phyloP scores from a whole-genome alignment of 2,797 vertebrate genomes.

The Urocyon cinereoargenteus region DNA sequence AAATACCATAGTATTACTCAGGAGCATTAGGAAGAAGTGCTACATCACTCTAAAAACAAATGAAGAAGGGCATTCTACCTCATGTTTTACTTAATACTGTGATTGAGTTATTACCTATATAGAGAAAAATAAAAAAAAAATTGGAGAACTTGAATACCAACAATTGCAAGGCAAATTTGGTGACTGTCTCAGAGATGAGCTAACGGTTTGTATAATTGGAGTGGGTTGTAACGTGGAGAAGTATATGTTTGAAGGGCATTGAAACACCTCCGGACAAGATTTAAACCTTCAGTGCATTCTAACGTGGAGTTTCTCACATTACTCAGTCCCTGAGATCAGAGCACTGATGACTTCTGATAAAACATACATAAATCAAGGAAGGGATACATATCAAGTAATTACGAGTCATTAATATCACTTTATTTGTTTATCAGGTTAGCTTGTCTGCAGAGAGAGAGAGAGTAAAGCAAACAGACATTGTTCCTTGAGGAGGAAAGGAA shows the following conservation, averaged over 20 bases:
- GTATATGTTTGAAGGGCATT: background rate
- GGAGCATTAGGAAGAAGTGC: background rate
- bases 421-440: conserved; percentile 48
- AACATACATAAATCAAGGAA: background rate
- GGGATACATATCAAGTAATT: conserved; percentile 39
- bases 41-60: background rate
- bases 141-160: conserved; percentile 7
- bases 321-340: background rate
- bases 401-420: background rate
- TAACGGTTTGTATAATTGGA: background rate
- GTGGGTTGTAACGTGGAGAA: background rate
- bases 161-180: background rate
- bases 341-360: conserved; percentile 33
- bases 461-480: conserved; percentile 23
- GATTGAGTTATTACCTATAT: background rate
- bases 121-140: background rate
- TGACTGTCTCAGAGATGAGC: background rate
- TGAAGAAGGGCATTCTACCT: background rate
- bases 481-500: background rate
- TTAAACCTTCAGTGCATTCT: background rate
- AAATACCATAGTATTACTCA: background rate
- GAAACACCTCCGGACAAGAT: background rate
- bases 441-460: conserved; percentile 47
- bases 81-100: background rate
- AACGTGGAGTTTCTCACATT: background rate